phyloP scores from a whole-genome alignment of 2,888 invertebrate genomes.

The Disparrhopalites patrizii region DNA sequence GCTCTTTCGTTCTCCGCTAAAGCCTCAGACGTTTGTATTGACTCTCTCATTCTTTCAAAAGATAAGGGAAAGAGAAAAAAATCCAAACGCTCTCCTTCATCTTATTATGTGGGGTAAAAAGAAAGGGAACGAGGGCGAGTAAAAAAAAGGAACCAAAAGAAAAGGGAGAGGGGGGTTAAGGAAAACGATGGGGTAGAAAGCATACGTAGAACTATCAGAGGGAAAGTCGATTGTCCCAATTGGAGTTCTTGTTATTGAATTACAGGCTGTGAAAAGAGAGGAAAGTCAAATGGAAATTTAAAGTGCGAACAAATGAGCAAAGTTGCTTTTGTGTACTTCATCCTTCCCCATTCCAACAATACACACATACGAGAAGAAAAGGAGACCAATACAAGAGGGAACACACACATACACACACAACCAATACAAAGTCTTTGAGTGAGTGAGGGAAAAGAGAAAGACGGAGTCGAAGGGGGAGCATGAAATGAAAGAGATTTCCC shows the following conservation, averaged over 20 bases:
- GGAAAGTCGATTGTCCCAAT: conserved; percentile 38
- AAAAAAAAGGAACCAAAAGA: background rate
- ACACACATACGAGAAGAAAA: too few relatives aligned
- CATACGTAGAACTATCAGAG: background rate
- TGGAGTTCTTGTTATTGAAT: conserved; percentile 36
- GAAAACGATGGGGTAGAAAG: background rate
- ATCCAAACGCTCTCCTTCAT: too few relatives aligned
- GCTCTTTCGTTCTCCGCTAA: too few relatives aligned
- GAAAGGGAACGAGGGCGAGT: background rate
- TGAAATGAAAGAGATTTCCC: too few relatives aligned
- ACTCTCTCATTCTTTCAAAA: too few relatives aligned
- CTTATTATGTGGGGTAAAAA: too few relatives aligned
- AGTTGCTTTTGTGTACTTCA: conserved; percentile 23
- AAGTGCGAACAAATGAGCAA: conserved; percentile 37
- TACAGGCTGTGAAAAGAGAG: conserved; percentile 26
- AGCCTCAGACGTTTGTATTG: too few relatives aligned
- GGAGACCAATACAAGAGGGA: too few relatives aligned
- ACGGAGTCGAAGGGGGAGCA: too few relatives aligned
- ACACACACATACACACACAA: too few relatives aligned
- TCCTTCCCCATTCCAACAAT: conserved; percentile 10
- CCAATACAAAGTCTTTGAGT: too few relatives aligned
- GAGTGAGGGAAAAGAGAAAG: background rate
- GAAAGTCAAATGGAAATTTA: conserved; percentile 38
- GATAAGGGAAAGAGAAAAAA: too few relatives aligned
- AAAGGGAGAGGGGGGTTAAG: background rate